Conservation (phyloP, 2,888 invertebrate genomes). For the Morinoia aosen region DNA sequence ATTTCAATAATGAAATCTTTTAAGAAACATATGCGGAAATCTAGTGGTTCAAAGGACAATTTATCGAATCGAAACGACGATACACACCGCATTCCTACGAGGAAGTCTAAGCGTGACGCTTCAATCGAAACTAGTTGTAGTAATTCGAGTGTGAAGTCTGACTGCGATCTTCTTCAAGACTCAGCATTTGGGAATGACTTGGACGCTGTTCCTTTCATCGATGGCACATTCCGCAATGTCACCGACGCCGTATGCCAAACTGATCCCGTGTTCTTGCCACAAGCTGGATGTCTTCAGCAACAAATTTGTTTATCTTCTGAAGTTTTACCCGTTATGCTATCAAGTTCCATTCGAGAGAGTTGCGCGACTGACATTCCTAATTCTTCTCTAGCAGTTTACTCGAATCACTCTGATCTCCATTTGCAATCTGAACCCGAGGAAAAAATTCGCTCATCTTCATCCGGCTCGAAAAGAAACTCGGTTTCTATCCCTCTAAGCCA, state of each 20-base stretch:
- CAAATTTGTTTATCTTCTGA: constrained; percentile 35
- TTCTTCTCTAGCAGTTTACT: background rate
- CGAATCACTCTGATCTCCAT: background rate
- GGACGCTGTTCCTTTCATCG: constrained; percentile 16
- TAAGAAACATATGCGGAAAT: background rate
- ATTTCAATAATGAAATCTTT: background rate
- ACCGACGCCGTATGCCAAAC: constrained; percentile 15
- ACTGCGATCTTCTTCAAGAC: background rate
- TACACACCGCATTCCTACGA: background rate
- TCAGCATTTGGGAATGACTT: background rate
- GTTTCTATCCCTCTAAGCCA: constrained; percentile 6
- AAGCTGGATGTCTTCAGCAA: background rate
- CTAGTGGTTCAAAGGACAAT: background rate
- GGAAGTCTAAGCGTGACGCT: background rate
- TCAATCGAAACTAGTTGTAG: background rate
- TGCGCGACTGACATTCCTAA: constrained; percentile 25
- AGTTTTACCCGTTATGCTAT: background rate
- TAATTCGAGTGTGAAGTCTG: background rate
- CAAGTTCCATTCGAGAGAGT: background rate
- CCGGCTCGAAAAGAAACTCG: constrained; percentile 11
- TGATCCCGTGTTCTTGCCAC: background rate
- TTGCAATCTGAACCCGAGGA: background rate
- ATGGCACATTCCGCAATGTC: background rate
- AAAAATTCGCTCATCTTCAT: constrained; percentile 30
- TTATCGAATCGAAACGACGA: constrained; percentile 12